Evolutionary conservation across 2,888 invertebrate genomes (phyloP), one percentile per base, ranked within the genome.

Genomic region (Caenorhabditis sp.): DNA sequence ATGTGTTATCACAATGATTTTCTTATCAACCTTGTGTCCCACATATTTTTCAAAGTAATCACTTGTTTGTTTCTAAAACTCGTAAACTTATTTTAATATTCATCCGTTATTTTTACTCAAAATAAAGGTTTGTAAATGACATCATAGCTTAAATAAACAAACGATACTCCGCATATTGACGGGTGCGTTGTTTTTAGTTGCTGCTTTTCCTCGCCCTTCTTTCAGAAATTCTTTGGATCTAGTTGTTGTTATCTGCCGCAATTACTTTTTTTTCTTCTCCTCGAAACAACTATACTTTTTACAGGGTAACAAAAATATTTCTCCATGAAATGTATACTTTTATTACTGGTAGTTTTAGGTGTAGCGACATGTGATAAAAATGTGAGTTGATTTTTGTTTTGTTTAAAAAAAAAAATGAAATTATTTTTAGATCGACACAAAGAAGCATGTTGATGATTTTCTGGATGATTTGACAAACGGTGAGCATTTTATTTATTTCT

Each of bases 361-460:
- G 12, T 56, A 26, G 56, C 27, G 23, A 8, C 26, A 26, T 56
- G 56, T 56, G 27, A 25, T 10, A 4, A 56, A 56, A 10, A 56
- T 3, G 56, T 56, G 2, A 26, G 56, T 56, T 56, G n/a, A 20
- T 26, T 27, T 27, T 26, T 56, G n/a, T 5, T 4, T 26, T 14
- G 2, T 21, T 25, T 8, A 10, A 26, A 7, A 23, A 26, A 26
- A 7, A 17, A 26, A 26, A 23, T 26, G n/a, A n/a, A n/a, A n/a
- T n/a, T 50, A 26, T 57, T 2, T 58, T 58, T 20, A 59, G 59
- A 23, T 59, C 17, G 59, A 59, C 17, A 10, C 38, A 25, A 49
- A 26, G 12, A 20, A 59, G 49, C 25, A 43, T 43, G 59, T 49
- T 21, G 25, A 25, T 5, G 59, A 59, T 25, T 59, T 59, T 26